phyloP scores from a whole-genome alignment of 2,797 vertebrate species.

The Acanthopagrus latus region DNA sequence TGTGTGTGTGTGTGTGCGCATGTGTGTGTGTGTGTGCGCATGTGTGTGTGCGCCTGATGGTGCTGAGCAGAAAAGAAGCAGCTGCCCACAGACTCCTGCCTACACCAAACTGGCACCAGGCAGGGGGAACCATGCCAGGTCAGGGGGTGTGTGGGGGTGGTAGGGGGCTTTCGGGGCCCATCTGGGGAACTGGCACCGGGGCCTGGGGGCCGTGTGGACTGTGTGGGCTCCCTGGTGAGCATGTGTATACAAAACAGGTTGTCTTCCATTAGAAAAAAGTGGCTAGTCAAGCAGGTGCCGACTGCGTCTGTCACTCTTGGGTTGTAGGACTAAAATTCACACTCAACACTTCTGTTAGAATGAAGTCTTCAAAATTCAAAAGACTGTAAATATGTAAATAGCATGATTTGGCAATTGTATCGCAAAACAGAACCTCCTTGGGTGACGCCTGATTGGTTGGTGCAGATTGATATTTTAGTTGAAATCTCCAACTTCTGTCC shows the following conservation, averaged over 20 bases:
- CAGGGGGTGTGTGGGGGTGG: slow-evolving; percentile 57
- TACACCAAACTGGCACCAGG: slow-evolving; percentile 75
- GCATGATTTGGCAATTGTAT: background rate
- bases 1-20: slow-evolving; percentile 16
- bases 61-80: slow-evolving; percentile 72
- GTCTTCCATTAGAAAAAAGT: slow-evolving; percentile 55
- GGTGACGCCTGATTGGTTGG: too few species aligned
- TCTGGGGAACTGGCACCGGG: slow-evolving; percentile 81
- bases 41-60: slow-evolving; percentile 17
- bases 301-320: slow-evolving; percentile 3
- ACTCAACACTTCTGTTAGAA: too few species aligned
- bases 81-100: slow-evolving; percentile 75
- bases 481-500: too few species aligned
- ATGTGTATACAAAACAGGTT: slow-evolving; percentile 72
- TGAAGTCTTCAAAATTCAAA: background rate
- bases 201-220: slow-evolving; percentile 45
- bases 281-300: slow-evolving; percentile 30
- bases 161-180: slow-evolving; percentile 75
- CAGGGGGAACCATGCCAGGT: slow-evolving; percentile 71
- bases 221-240: slow-evolving; percentile 64
- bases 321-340: background rate
- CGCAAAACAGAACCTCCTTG: too few species aligned
- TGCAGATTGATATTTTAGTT: too few species aligned
- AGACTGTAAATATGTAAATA: background rate
- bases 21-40: slow-evolving; percentile 23